These are phyloP conservation scores for Drosophila nigromelanica DNA, from an alignment of 1,140 invertebrate genomes.

Conservation along the genomic window DNA sequence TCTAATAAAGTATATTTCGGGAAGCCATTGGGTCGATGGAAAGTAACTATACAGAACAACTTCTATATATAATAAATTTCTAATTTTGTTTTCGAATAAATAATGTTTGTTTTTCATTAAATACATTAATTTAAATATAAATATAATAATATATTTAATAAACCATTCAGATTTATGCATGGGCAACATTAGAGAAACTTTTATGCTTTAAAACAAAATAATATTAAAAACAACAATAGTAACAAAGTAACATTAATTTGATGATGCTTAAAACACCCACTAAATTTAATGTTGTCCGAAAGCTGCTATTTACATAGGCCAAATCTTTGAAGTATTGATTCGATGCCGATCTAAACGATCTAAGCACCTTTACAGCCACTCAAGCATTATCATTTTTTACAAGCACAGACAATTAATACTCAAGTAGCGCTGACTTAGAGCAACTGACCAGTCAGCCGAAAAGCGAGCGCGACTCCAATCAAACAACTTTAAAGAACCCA, in stretches of 20 bases:
- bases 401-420: slow-evolving; percentile 71
- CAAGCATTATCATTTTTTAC: slow-evolving; percentile 61
- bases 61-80: too few species aligned
- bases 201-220: too few species aligned
- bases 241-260: neutral
- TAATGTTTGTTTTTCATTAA: too few species aligned
- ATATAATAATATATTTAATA: too few species aligned
- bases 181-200: too few species aligned
- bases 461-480: slow-evolving; percentile 52
- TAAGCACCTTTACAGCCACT: slow-evolving; percentile 21
- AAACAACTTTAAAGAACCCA: slow-evolving; percentile 71
- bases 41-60: too few species aligned
- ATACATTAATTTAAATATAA: too few species aligned
- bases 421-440: slow-evolving; percentile 39
- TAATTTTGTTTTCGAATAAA: too few species aligned
- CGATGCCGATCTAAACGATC: neutral
- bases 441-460: slow-evolving; percentile 30
- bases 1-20: slow-evolving; percentile 34
- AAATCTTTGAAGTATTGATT: slow-evolving; percentile 15
- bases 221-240: too few species aligned
- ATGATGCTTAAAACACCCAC: slow-evolving; percentile 37
- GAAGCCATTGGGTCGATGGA: too few species aligned
- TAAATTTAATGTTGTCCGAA: slow-evolving; percentile 16
- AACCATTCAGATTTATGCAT: too few species aligned
- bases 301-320: slow-evolving; percentile 20